phyloP scores from a whole-genome alignment of 2,113 vertebrate species.

The Loxodonta africana region DNA sequence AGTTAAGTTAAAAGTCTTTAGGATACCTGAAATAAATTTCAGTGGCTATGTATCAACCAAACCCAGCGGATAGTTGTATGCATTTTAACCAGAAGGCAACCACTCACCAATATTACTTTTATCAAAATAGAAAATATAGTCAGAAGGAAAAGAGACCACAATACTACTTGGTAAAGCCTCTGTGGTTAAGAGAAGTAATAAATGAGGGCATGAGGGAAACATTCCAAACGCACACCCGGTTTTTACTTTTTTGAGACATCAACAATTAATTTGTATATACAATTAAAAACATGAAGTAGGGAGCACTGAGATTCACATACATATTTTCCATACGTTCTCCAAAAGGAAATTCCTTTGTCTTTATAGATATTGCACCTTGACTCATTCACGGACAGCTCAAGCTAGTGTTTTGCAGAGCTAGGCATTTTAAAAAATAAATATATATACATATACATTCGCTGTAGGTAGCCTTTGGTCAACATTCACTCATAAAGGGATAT shows the following conservation, averaged over 20 bases:
- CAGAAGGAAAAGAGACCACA: conserved; percentile 67
- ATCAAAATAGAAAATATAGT: conserved; percentile 82
- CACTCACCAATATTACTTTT: conserved; percentile 73
- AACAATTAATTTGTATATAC: conserved; percentile 77
- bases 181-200: conserved; percentile 74
- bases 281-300: conserved; percentile 74
- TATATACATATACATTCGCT: conserved; percentile 79
- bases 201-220: conserved; percentile 77
- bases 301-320: conserved; percentile 80
- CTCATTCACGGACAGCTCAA: conserved; percentile 80
- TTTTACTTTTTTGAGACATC: conserved; percentile 80
- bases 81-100: conserved; percentile 67
- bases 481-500: conserved; percentile 37
- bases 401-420: conserved; percentile 84
- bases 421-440: conserved; percentile 80
- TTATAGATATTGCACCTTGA: conserved; percentile 87
- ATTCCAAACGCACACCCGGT: conserved; percentile 68
- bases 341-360: conserved; percentile 82
- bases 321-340: conserved; percentile 82
- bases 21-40: conserved; percentile 74
- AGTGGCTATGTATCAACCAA: conserved; percentile 55
- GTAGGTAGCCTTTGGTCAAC: conserved; percentile 73
- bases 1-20: conserved; percentile 79
- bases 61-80: conserved; percentile 49
- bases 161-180: conserved; percentile 64